These are phyloP conservation scores for Caradrina clavipalpis DNA, from an alignment of 2,888 invertebrate genomes.

Conservation along the genomic window DNA sequence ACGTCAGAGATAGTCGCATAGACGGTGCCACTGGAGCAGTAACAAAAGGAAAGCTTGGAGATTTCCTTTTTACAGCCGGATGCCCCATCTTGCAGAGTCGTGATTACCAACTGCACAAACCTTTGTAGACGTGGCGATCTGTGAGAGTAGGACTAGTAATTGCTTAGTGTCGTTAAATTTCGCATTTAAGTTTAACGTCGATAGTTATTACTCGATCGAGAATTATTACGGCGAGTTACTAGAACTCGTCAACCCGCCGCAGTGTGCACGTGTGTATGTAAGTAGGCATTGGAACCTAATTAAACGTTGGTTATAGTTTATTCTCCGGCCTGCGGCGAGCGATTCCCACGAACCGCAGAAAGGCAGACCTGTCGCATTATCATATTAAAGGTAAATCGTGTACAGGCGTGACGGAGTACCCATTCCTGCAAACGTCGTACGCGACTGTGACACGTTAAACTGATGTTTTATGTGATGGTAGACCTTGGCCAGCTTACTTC, in stretches of 20 bases:
- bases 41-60: conserved; percentile 69
- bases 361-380: conserved; percentile 76
- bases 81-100: conserved; percentile 67
- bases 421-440: conserved; percentile 65
- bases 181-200: conserved; percentile 68
- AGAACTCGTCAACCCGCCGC: conserved; percentile 66
- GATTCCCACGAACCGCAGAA: conserved; percentile 74
- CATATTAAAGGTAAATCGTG: conserved; percentile 75
- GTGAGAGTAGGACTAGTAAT: conserved; percentile 67
- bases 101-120: conserved; percentile 68
- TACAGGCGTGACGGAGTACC: conserved; percentile 71
- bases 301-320: conserved; percentile 68
- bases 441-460: conserved; percentile 46
- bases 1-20: conserved; percentile 69
- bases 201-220: conserved; percentile 70
- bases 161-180: conserved; percentile 73
- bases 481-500: conserved; percentile 74
- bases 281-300: conserved; percentile 68
- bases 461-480: conserved; percentile 60
- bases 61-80: conserved; percentile 77
- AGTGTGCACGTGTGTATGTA: conserved; percentile 62
- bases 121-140: conserved; percentile 66
- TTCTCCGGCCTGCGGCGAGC: conserved; percentile 66
- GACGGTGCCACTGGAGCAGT: conserved; percentile 50
- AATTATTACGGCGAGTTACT: conserved; percentile 66